Evolutionary conservation across 2,113 vertebrate genomes (phyloP).

Genomic region (Eonycteris spelaea): DNA sequence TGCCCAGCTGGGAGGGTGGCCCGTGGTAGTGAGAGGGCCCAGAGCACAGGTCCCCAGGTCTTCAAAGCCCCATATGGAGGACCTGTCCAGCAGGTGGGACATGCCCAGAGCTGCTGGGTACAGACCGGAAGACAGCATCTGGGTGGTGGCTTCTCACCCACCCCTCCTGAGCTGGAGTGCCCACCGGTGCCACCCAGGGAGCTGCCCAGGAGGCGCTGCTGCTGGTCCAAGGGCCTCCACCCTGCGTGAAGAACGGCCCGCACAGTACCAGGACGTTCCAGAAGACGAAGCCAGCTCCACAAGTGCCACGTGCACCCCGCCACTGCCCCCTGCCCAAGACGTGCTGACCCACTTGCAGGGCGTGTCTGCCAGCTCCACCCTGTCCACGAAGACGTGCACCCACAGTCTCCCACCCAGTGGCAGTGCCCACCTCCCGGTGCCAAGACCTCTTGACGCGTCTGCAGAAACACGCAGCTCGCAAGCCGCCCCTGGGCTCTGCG

Average conservation of each 20-base stretch:
- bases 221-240: no score
- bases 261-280: fast-evolving
- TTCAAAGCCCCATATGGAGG: background rate
- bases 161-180: no score
- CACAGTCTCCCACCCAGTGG: background rate
- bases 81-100: no score
- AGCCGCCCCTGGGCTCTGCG: background rate
- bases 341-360: fast-evolving
- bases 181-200: no score
- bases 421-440: background rate
- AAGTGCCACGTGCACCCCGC: background rate
- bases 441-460: fast-evolving
- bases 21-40: no score
- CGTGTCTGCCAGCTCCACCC: no score
- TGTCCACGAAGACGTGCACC: background rate
- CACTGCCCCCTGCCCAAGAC: fast-evolving
- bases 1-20: background rate
- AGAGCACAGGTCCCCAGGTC: fast-evolving
- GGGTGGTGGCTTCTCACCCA: no score
- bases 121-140: no score
- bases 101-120: no score
- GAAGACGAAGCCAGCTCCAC: background rate
- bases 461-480: background rate
- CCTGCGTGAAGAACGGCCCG: background rate
- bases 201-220: no score